These are phyloP conservation scores for Crossocerus cetratus DNA, from an alignment of 2,888 invertebrate species.

Conservation along the genomic window DNA sequence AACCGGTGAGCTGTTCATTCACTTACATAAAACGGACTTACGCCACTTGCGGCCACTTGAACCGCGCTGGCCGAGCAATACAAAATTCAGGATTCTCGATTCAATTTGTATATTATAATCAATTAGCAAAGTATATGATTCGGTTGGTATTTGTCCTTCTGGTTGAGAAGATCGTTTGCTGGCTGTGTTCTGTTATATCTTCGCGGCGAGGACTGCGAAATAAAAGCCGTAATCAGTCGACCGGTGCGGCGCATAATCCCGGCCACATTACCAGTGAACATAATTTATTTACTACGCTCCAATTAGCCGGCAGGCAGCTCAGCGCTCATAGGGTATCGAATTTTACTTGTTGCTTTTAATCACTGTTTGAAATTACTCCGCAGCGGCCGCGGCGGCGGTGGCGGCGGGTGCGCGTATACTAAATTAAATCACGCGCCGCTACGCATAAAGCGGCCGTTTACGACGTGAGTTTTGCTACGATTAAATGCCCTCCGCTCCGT, in stretches of 20 bases:
- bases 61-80: neutral
- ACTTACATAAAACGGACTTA: conserved; percentile 10
- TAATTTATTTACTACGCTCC: conserved; percentile 63
- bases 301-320: conserved; percentile 48
- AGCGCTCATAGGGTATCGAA: conserved; percentile 50
- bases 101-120: too few species aligned
- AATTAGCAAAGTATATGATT: conserved; percentile 15
- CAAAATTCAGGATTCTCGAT: too few species aligned
- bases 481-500: neutral
- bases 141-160: too few species aligned
- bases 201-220: conserved; percentile 47
- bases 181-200: conserved; percentile 38
- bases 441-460: conserved; percentile 20
- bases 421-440: conserved; percentile 37
- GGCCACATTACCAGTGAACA: conserved; percentile 53
- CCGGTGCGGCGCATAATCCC: conserved; percentile 46
- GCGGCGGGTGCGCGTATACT: conserved; percentile 15
- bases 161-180: conserved; percentile 23
- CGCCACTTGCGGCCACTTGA: conserved; percentile 6
- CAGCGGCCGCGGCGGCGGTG: neutral
- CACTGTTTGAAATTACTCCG: conserved; percentile 47
- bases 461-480: neutral
- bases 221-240: conserved; percentile 48
- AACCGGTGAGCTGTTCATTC: neutral
- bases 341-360: conserved; percentile 58